phyloP scores from a whole-genome alignment of 1,140 invertebrate genomes.

The Bilobella aurantiaca region DNA sequence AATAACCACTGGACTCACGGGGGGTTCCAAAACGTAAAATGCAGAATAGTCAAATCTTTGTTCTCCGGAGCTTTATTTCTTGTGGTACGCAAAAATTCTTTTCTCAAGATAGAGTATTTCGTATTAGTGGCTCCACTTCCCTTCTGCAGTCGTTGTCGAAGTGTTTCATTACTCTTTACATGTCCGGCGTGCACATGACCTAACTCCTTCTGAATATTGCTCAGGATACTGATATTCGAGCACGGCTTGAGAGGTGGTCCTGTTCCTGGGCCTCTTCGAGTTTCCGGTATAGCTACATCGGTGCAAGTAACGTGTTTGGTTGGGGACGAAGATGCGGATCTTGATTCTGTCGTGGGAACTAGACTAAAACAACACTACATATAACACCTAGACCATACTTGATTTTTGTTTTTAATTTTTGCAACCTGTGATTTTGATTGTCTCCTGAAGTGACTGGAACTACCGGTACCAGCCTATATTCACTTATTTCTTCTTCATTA shows the following conservation, averaged over 20 bases:
- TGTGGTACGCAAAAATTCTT: slow-evolving; percentile 22
- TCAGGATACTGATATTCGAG: not conserved
- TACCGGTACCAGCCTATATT: too few relatives aligned
- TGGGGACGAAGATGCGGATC: too few relatives aligned
- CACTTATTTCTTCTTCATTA: too few relatives aligned
- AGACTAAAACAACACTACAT: too few relatives aligned
- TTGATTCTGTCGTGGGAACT: too few relatives aligned
- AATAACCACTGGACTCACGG: slow-evolving; percentile 10
- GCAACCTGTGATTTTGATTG: too few relatives aligned
- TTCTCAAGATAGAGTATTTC: slow-evolving; percentile 21
- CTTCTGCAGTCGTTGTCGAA: slow-evolving; percentile 22
- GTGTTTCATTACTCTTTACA: slow-evolving; percentile 14
- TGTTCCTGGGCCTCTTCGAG: not conserved
- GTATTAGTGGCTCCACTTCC: slow-evolving; percentile 4
- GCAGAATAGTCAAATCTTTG: slow-evolving; percentile 29
- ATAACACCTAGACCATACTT: too few relatives aligned
- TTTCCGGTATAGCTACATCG: too few relatives aligned
- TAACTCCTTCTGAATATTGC: not conserved
- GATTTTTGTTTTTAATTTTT: too few relatives aligned
- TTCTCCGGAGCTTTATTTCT: slow-evolving; percentile 21
- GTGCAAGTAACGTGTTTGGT: too few relatives aligned
- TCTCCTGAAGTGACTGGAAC: too few relatives aligned
- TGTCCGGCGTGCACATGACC: not conserved
- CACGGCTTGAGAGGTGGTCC: not conserved
- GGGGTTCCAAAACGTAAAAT: slow-evolving; percentile 34